These are phyloP conservation scores for Drosophila willistoni DNA, from an alignment of 1,140 invertebrate species.

Conservation along the genomic window DNA sequence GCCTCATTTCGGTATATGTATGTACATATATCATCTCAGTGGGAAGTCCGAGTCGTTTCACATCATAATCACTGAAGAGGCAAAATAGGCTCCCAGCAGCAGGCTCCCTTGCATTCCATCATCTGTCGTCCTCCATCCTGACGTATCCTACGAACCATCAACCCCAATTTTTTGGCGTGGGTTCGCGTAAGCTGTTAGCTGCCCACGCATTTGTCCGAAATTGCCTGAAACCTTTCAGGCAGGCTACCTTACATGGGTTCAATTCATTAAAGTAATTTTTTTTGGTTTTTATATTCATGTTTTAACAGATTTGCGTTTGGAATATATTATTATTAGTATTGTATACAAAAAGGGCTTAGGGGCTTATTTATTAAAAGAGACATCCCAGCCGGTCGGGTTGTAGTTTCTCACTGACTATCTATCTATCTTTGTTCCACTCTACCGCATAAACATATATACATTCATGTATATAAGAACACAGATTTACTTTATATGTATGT, in stretches of 20 bases:
- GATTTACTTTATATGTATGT: conserved; percentile 3
- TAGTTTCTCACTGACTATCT: neutral
- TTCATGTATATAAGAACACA: neutral
- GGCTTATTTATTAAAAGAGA: neutral
- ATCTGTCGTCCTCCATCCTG: neutral
- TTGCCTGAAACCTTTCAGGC: too few relatives aligned
- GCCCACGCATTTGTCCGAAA: neutral
- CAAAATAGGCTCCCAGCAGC: neutral
- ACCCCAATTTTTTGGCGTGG: too few relatives aligned
- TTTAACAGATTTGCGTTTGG: neutral
- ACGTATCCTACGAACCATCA: neutral
- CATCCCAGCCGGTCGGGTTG: neutral
- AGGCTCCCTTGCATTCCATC: neutral
- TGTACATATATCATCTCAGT: neutral
- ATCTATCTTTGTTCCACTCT: neutral
- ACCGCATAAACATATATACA: neutral
- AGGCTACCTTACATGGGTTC: too few relatives aligned
- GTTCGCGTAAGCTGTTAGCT: neutral
- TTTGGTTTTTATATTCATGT: too few relatives aligned
- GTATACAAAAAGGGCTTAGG: neutral
- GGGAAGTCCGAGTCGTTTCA: neutral
- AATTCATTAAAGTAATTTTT: too few relatives aligned
- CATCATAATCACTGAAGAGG: conserved; percentile 5
- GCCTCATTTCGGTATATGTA: neutral
- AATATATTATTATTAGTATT: neutral